Evolutionary conservation across 1,140 invertebrate genomes (phyloP), one percentile per base, ranked within the genome.

Genomic region (Zaprionus gabonicus): DNA sequence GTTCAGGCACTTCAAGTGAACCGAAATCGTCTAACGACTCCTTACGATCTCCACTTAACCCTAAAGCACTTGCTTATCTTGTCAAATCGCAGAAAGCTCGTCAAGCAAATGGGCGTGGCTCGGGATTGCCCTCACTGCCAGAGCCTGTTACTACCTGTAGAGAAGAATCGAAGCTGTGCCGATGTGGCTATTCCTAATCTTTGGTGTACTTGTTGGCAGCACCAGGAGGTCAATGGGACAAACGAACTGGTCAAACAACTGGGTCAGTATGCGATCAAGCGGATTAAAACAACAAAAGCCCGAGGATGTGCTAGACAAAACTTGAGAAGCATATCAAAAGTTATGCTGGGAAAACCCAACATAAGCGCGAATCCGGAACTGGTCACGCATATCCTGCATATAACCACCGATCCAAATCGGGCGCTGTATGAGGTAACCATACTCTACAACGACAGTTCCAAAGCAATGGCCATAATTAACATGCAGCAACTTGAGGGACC

Each of bases 11-110:
- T 99, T 5, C 93, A 93, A 64, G 82, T 87, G 10, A 99, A 99
- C 81, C 94, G 93, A 6, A 94, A 95, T 73, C 94, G 96, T 28
- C 93, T 98, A 20, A 96, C 96, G 0, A 97, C 96, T n/a, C 96
- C 97, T 0, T 98, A 95, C 91, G 97, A 98, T 91, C 86, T 98
- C 1, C 95, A 98, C 84, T 95, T 96, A 67, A 95, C 95, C 0
- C 71, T 94, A 5, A 93, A 93, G 67, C 81, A 94, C 69, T 76
- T 94, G 23, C 66, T 94, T 13, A 63, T 77, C 23, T 46, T 93
- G 20, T 79, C 84, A 0, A 93, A 93, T 10, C 91, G 92, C 94
- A 88, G 36, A 12, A 56, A 3, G 3, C 3, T 93, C 88, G 91
- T 0, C 78, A 93, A 20, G 65, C 77, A 1, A 93, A 25, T 74